A percentile compares a stretch with the other conserved stretches of the same genome.
phyloP scores from a whole-genome alignment of 2,888 invertebrate genomes.

The Ashinkailepas kermadecensis region DNA sequence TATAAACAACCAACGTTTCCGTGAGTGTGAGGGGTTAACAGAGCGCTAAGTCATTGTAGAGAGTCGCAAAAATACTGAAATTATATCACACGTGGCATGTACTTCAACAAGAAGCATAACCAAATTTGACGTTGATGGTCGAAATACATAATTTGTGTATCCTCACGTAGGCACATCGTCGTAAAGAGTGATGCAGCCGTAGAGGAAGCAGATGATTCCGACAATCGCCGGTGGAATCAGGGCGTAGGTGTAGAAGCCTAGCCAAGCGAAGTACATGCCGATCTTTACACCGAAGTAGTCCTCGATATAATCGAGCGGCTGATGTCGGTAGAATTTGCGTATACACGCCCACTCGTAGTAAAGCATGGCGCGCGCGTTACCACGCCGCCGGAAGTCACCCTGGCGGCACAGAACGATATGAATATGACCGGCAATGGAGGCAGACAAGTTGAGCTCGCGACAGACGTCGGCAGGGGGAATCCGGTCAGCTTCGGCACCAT shows the following conservation, averaged over 20 bases:
- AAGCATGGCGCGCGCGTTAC: conserved; percentile 58
- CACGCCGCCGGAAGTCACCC: background rate
- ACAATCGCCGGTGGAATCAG: conserved; percentile 73
- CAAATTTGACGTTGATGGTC: too few relatives aligned
- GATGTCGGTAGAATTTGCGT: conserved; percentile 63
- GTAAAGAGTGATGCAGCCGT: conserved; percentile 59
- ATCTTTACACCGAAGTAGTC: conserved; percentile 88
- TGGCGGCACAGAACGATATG: background rate
- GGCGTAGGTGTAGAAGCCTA: conserved; percentile 91
- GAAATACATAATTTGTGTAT: too few relatives aligned
- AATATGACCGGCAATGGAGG: too few relatives aligned
- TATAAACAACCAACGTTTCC: too few relatives aligned
- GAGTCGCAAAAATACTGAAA: too few relatives aligned
- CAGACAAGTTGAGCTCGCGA: too few relatives aligned
- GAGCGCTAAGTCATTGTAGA: too few relatives aligned
- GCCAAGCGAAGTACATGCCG: conserved; percentile 84
- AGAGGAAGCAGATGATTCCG: conserved; percentile 70
- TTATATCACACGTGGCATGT: too few relatives aligned
- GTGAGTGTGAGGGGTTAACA: too few relatives aligned
- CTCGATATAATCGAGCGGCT: conserved; percentile 80
- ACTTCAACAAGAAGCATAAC: too few relatives aligned
- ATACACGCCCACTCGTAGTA: conserved; percentile 77
- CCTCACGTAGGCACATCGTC: conserved; percentile 59
- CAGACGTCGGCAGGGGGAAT: too few relatives aligned
- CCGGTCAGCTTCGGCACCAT: too few relatives aligned